phyloP scores from a whole-genome alignment of 37 sponge, comb jelly and placozoan species.

The Cliona cf. orientalis region DNA sequence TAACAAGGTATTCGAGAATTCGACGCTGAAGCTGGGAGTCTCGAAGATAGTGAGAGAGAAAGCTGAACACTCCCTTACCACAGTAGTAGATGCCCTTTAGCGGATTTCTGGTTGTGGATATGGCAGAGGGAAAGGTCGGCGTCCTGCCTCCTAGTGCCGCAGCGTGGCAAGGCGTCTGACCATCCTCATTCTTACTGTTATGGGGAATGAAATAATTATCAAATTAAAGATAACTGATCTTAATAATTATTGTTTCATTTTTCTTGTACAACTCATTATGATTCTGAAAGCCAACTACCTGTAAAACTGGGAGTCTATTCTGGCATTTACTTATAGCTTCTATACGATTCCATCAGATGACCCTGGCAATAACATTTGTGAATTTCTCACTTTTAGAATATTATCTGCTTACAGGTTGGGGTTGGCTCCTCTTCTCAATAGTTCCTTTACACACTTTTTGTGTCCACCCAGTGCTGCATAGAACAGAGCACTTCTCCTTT shows the following conservation, averaged over 20 bases:
- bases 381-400: not conserved
- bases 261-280: no score
- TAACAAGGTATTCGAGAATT: conserved; percentile 37
- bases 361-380: not conserved
- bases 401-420: conserved; percentile 36
- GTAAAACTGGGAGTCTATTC: no score
- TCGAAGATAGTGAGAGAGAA: conserved; percentile 14
- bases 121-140: not conserved
- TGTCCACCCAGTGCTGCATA: conserved; percentile 30
- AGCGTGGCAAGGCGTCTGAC: conserved; percentile 39
- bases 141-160: conserved; percentile 14
- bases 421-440: conserved; percentile 52
- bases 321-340: not conserved
- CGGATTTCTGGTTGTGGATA: conserved; percentile 9
- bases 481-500: conserved; percentile 30
- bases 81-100: not conserved
- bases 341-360: not conserved
- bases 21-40: conserved; percentile 12
- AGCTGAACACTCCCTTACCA: not conserved
- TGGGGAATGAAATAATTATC: no score
- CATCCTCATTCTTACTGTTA: conserved; percentile 3
- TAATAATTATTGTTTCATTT: no score
- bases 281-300: no score
- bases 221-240: no score
- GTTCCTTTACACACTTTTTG: conserved; percentile 35